phyloP scores from a whole-genome alignment of 2,888 invertebrate species.

The Drosophila fulvimacula region DNA sequence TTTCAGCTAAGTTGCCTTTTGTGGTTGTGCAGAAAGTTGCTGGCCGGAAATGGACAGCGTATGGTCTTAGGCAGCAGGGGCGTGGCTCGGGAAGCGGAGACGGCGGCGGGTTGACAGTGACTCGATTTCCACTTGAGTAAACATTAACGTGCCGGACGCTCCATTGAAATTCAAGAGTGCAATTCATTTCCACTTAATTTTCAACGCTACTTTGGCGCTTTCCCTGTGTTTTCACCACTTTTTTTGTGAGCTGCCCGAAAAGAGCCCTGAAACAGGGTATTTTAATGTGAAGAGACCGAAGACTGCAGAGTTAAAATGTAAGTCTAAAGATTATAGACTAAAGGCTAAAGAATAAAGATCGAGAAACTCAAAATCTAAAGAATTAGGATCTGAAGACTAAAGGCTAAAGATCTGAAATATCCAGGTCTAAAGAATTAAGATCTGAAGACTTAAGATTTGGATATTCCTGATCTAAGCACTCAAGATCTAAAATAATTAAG shows the following conservation, averaged over 20 bases:
- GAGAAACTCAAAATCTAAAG: neutral
- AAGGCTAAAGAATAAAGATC: neutral
- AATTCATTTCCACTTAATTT: conserved; percentile 82
- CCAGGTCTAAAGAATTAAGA: neutral
- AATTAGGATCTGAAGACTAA: neutral
- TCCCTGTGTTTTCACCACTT: conserved; percentile 29
- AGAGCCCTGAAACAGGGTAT: neutral
- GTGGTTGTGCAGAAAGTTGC: conserved; percentile 67
- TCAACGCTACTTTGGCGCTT: conserved; percentile 62
- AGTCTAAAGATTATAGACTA: neutral
- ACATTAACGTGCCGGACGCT: conserved; percentile 80
- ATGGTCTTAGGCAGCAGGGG: conserved; percentile 3
- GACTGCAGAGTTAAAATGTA: neutral
- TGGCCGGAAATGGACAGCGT: conserved; percentile 65
- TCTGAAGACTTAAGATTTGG: neutral
- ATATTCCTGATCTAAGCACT: neutral
- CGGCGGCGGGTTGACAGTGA: conserved; percentile 58
- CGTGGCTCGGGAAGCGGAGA: neutral
- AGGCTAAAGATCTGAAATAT: neutral
- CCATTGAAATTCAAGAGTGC: conserved; percentile 81
- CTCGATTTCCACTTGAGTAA: conserved; percentile 81
- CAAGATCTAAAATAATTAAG: neutral
- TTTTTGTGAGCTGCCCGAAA: conserved; percentile 5
- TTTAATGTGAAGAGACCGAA: neutral
- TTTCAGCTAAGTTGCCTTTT: conserved; percentile 37